Base-by-base conservation (phyloP, 2,113 vertebrate species). In the Centropus unirufus region DNA sequence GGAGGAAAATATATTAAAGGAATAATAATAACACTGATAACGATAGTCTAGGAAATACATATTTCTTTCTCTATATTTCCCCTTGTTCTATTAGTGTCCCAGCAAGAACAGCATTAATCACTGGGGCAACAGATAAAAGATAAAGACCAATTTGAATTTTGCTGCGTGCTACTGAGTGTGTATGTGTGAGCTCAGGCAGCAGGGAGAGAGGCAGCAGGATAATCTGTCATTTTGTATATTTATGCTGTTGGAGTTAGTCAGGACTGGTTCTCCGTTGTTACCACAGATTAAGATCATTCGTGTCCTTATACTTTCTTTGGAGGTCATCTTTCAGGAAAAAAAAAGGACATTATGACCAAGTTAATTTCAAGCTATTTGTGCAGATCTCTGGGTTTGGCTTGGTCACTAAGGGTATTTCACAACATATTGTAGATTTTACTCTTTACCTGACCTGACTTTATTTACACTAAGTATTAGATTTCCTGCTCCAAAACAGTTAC, bases 171-270 rank as follows among this genome's bases (percentile, higher is more conserved):
- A 55, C 49, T 73, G 92, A 93, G 94, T 93, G 85, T 78, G 70
- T 95, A 81, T 87, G 83, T 95, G 69, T 55, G 47, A 84, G 89
- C 69, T 96, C 90, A 78, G 83, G 63, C 72, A 95, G 87, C 36
- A 92, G 79, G 63, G 64, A 93, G n/a, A 59, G 59, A 83, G 93
- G 95, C 70, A 85, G 68, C 72, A 94, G 92, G 94, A 97, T 93
- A 97, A 97, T 97, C 96, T 98, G 97, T 98, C 98, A 97, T 97
- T 97, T 96, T 81, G 89, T 97, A 92, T 97, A 98, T 97, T 97
- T 97, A 96, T 96, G 89, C 54, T 83, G 51, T 87, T 95, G 69
- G 72, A 95, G 76, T 96, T 74, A 58, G 87, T 91, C 77, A 57
- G 81, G 89, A 96, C 86, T 46, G 55, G 85, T 90, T 95, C 83